Evolutionary conservation across 1,140 invertebrate genomes (phyloP), one percentile per base, ranked within the genome.

Genomic region (Ips typographus): DNA sequence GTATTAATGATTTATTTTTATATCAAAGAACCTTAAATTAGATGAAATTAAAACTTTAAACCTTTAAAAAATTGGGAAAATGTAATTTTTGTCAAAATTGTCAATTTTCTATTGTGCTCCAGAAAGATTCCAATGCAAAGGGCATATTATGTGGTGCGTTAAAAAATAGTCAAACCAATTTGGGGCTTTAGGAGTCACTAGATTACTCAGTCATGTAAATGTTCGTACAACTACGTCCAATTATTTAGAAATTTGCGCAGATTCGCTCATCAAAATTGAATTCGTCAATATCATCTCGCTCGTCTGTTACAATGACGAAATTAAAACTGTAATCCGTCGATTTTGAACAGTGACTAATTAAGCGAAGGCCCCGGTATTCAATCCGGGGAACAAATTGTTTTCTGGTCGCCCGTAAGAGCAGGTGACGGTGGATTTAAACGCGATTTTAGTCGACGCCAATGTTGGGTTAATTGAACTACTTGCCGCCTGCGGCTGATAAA

Each of bases 281-380:
- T 61, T 61, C 44, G 22, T 49, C 44, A 61, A 38, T 61, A 43
- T 6, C 6, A 61, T 58, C 41, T 40, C 40, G 22, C 22, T 40
- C 56, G 7, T 2, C 38, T 41, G 56, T 5, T 40, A 40, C 56
- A 40, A 41, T 2, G 40, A 58, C 40, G 56, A 58, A 58, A 58
- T 58, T 58, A 58, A 58, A 58, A 58, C 56, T 58, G 56, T 58
- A 58, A 40, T 58, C 56, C 40, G 22, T 58, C 56, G 56, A 58
- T 49, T 58, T 22, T 58, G 41, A 38, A 40, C 38, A 58, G 7
- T 58, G 56, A 58, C 56, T 58, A 58, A 58, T 58, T 58, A 58
- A 22, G 38, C 39, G 22, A 7, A 38, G 56, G 56, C 39, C 36
- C 39, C 22, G 56, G 44, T 49, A 49, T 49, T 49, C 6, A 49